These are phyloP conservation scores for Yponomeuta plumbellus DNA, from an alignment of 2,888 invertebrate species.

Conservation along the genomic window DNA sequence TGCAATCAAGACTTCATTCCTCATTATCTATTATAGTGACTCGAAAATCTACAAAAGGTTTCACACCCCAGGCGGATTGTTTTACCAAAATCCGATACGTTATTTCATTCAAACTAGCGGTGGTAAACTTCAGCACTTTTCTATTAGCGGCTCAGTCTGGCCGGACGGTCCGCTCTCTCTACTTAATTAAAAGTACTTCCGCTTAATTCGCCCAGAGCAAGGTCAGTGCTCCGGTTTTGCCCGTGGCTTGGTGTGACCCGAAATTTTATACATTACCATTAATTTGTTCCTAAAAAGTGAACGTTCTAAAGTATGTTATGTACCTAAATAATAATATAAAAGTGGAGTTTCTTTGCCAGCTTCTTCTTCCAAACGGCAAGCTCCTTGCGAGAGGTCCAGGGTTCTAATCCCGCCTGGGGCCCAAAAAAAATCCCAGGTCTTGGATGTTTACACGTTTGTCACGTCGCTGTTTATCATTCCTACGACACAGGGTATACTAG, in stretches of 20 bases:
- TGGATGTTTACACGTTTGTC: too few relatives aligned
- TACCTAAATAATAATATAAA: too few relatives aligned
- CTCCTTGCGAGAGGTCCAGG: too few relatives aligned
- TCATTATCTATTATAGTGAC: too few relatives aligned
- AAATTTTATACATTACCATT: background rate
- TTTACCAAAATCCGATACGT: slow-evolving; percentile 4
- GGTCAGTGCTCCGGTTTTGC: background rate
- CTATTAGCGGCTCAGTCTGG: slow-evolving; percentile 8
- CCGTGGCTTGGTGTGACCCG: background rate
- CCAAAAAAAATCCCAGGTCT: too few relatives aligned
- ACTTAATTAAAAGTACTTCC: slow-evolving; percentile 3
- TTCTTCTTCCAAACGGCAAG: too few relatives aligned
- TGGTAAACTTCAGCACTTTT: slow-evolving; percentile 9
- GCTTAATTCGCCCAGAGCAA: background rate
- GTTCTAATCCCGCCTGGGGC: too few relatives aligned
- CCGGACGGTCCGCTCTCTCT: background rate
- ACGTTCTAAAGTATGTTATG: background rate
- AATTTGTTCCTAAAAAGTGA: background rate
- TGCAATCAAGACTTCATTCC: too few relatives aligned
- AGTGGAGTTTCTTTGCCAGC: too few relatives aligned
- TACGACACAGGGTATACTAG: too few relatives aligned
- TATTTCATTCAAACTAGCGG: slow-evolving; percentile 10
- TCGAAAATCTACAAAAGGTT: background rate
- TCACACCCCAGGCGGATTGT: background rate
- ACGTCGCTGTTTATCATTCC: too few relatives aligned